Evolutionary conservation across 2,113 vertebrate species (phyloP).

Genomic region (Pantherophis guttatus): DNA sequence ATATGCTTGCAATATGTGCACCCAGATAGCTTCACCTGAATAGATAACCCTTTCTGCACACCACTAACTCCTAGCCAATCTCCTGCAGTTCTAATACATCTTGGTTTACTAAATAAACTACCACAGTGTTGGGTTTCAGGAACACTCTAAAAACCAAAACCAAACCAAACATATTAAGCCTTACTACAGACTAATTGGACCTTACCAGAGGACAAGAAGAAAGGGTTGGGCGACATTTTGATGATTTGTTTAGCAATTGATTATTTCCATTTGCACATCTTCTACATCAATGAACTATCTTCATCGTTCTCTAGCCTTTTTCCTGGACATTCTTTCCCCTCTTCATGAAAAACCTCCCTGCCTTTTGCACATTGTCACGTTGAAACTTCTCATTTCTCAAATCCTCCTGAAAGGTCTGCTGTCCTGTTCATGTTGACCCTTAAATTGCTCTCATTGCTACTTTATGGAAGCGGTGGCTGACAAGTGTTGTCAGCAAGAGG

Average conservation of each 20-base stretch:
- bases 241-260: not conserved
- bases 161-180: not conserved
- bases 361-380: not conserved
- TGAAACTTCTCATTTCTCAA: not conserved
- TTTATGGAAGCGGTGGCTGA: not conserved
- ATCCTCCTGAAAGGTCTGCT: not conserved
- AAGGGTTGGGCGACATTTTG: not conserved
- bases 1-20: not conserved
- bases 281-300: not conserved
- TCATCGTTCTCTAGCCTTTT: not conserved
- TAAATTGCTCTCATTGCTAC: not conserved
- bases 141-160: not conserved
- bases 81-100: not conserved
- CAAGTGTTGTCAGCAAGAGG: not conserved
- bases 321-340: not conserved
- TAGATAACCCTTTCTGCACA: not conserved
- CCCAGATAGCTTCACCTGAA: not conserved
- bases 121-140: not conserved
- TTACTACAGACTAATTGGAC: not conserved
- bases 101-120: not conserved
- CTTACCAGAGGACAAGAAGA: not conserved
- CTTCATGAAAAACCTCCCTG: not conserved
- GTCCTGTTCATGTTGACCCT: not conserved
- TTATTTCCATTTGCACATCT: not conserved
- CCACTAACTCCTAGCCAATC: not conserved